Evolutionary conservation across 1,140 invertebrate genomes (phyloP).

Genomic region (Condylostylus longicornis): DNA sequence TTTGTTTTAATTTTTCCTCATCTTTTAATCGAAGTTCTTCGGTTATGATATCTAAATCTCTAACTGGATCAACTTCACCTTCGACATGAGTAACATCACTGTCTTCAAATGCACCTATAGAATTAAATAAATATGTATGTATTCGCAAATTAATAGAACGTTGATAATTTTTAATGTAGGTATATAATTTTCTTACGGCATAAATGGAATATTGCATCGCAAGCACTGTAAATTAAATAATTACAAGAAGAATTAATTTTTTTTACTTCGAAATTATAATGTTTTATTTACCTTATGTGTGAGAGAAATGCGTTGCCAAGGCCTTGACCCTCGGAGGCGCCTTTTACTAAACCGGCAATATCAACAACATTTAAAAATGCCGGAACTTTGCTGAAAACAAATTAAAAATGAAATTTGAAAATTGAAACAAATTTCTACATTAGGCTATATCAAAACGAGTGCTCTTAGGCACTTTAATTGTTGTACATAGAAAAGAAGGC

Average conservation of each 20-base stretch:
- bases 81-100: constrained; percentile 97
- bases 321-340: constrained; percentile 94
- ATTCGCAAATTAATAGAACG: neutral
- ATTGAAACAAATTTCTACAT: too few species aligned
- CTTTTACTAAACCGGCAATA: constrained; percentile 96
- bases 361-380: constrained; percentile 95
- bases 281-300: too few species aligned
- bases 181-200: too few species aligned
- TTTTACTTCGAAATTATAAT: too few species aligned
- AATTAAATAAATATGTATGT: constrained; percentile 6
- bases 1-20: constrained; percentile 62
- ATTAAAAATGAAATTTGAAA: too few species aligned
- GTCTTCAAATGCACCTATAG: constrained; percentile 88
- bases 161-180: too few species aligned
- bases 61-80: constrained; percentile 91
- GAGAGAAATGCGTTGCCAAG: constrained; percentile 97
- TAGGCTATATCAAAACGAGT: too few species aligned
- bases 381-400: constrained; percentile 77
- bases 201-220: constrained; percentile 97
- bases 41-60: constrained; percentile 92
- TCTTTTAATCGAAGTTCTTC: constrained; percentile 94
- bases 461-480: too few species aligned
- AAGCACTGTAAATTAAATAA: too few species aligned
- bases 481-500: too few species aligned
- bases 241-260: too few species aligned